A percentile compares a stretch with the other conserved stretches of the same genome.
Evolutionary conservation across 2,113 vertebrate species (phyloP).

Genomic region (Ochotona curzoniae): DNA sequence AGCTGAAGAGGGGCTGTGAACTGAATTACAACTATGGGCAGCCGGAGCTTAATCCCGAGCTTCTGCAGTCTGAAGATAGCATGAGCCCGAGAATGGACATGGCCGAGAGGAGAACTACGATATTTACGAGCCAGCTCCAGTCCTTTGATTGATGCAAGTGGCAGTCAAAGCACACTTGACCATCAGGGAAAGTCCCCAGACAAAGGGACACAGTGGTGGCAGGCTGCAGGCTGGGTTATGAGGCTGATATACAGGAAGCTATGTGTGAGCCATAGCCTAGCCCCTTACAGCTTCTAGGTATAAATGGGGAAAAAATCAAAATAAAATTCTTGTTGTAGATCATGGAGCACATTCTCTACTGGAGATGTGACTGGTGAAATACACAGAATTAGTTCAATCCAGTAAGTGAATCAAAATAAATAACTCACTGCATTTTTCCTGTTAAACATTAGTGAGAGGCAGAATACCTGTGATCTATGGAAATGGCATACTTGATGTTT

Average conservation of each 20-base stretch:
- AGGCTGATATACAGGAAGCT: not conserved
- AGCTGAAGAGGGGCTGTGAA: not conserved
- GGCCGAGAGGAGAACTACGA: not conserved
- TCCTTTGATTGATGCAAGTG: not conserved
- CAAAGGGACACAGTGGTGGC: not conserved
- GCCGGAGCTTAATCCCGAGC: not conserved
- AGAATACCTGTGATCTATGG: not conserved
- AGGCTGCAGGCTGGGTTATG: not conserved
- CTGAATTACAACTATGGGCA: not conserved
- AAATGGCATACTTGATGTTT: not conserved
- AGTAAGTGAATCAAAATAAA: conserved; percentile 29
- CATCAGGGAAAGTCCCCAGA: not conserved
- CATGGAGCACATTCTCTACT: not conserved
- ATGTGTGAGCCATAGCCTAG: not conserved
- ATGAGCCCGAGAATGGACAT: not conserved
- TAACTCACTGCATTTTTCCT: not conserved
- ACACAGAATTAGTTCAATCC: conserved; percentile 24
- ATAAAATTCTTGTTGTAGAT: not conserved
- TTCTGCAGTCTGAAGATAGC: not conserved
- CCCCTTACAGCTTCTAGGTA: not conserved
- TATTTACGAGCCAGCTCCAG: not conserved
- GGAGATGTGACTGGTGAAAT: conserved; percentile 42
- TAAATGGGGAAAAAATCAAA: not conserved
- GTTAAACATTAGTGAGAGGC: conserved; percentile 2
- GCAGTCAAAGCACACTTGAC: not conserved